These are phyloP conservation scores for Crotalus adamanteus DNA, from an alignment of 2,797 vertebrate genomes.

Conservation along the genomic window DNA sequence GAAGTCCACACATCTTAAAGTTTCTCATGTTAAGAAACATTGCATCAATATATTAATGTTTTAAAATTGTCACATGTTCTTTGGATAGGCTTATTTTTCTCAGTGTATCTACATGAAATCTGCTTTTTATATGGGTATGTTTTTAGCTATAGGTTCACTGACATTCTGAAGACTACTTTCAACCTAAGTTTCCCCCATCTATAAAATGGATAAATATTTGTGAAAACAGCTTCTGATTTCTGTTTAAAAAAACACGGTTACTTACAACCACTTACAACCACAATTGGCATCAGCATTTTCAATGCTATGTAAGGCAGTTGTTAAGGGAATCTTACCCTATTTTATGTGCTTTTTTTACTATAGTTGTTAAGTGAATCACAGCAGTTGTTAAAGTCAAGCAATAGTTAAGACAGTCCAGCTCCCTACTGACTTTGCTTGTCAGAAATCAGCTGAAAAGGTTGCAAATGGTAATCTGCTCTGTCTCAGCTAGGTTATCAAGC, in stretches of 20 bases:
- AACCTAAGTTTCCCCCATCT: not conserved
- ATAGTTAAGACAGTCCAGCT: not conserved
- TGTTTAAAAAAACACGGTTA: not conserved
- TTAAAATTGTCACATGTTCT: not conserved
- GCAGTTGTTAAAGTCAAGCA: not conserved
- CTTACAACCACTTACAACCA: not conserved
- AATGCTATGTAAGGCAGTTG: not conserved
- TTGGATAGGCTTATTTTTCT: not conserved
- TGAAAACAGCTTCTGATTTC: not conserved
- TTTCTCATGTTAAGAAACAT: not conserved
- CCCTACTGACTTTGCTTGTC: not conserved
- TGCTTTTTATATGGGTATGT: not conserved
- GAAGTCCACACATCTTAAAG: not conserved
- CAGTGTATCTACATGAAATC: not conserved
- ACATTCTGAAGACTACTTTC: not conserved
- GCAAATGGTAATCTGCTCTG: not conserved
- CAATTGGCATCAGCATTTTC: not conserved
- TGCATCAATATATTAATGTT: not conserved
- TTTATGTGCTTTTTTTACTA: not conserved
- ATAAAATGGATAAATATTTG: not conserved
- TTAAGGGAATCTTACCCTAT: not conserved
- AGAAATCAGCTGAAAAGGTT: not conserved
- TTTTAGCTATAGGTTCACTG: not conserved
- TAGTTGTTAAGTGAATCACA: not conserved
- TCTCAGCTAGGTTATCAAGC: not conserved